Evolutionary conservation across 2,888 invertebrate genomes (phyloP).

Genomic region (Abrostola triplasia): DNA sequence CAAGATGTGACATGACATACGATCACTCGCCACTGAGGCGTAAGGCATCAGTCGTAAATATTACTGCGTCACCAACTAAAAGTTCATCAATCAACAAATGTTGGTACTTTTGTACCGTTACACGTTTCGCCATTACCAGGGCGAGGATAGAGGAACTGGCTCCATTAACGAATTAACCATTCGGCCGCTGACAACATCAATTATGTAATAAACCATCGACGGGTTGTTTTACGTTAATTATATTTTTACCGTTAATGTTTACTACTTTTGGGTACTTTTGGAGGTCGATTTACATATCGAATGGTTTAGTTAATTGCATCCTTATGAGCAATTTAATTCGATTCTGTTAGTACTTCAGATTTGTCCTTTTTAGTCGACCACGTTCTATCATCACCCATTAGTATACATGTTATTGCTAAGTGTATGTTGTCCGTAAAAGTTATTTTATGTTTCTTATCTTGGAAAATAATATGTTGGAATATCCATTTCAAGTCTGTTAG

Average conservation of each 20-base stretch:
- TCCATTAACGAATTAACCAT: constrained; percentile 66
- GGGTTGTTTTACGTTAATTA: constrained; percentile 60
- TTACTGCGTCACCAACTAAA: constrained; percentile 50
- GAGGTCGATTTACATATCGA: constrained; percentile 18
- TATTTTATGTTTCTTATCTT: constrained; percentile 29
- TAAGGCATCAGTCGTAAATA: constrained; percentile 45
- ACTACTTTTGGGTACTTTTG: constrained; percentile 34
- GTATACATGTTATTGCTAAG: not conserved
- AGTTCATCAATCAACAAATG: constrained; percentile 60
- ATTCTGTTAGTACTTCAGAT: constrained; percentile 13
- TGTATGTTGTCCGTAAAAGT: constrained; percentile 29
- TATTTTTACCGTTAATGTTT: constrained; percentile 59
- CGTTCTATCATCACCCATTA: constrained; percentile 16
- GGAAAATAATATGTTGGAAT: constrained; percentile 15
- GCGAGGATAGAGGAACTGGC: constrained; percentile 54
- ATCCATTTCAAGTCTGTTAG: constrained; percentile 19
- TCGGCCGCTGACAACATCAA: constrained; percentile 59
- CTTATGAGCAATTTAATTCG: constrained; percentile 6
- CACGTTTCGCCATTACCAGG: constrained; percentile 57
- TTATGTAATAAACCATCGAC: constrained; percentile 61
- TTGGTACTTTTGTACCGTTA: constrained; percentile 61
- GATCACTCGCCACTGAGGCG: constrained; percentile 34
- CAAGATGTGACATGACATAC: constrained; percentile 48
- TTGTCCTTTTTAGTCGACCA: constrained; percentile 27
- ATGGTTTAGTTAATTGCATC: constrained; percentile 18